A percentile compares a stretch with the other conserved stretches of the same genome.
Conservation (phyloP, 2,888 invertebrate species). For the Nowickia ferox region DNA sequence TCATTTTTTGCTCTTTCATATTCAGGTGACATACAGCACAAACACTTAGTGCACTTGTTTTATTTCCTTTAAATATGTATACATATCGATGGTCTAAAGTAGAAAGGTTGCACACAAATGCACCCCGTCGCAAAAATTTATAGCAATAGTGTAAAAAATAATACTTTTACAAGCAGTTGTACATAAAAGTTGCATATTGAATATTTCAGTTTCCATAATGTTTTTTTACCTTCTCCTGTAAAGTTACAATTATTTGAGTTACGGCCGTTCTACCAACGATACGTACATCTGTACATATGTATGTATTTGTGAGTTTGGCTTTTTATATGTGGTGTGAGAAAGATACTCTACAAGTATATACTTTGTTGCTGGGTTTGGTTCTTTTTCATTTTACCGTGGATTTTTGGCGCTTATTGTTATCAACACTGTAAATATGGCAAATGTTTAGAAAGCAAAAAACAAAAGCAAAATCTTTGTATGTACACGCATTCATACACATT, state of each 20-base stretch:
- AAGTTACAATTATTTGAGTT: too few species aligned
- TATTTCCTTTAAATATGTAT: conserved; percentile 18
- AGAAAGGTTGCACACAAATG: too few species aligned
- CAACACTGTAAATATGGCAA: conserved; percentile 80
- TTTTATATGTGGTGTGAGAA: conserved; percentile 45
- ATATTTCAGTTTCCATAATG: too few species aligned
- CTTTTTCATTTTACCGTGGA: conserved; percentile 38
- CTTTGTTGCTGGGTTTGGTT: conserved; percentile 24
- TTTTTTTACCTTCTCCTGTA: too few species aligned
- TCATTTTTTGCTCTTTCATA: conserved; percentile 41
- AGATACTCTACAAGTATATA: conserved; percentile 60
- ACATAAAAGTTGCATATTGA: too few species aligned
- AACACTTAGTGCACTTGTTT: conserved; percentile 1
- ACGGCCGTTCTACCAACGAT: too few species aligned
- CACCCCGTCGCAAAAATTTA: too few species aligned
- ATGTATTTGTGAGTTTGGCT: too few species aligned
- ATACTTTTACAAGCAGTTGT: too few species aligned
- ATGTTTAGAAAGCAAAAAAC: conserved; percentile 62
- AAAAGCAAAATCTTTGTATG: conserved; percentile 5
- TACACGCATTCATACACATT: too few species aligned
- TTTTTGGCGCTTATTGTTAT: conserved; percentile 80
- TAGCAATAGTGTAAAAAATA: too few species aligned
- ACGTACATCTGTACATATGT: too few species aligned
- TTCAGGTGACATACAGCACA: conserved; percentile 53
- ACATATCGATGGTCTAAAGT: not conserved